Conservation (phyloP, 23 tunicate species). For the Diplosoma virens region DNA sequence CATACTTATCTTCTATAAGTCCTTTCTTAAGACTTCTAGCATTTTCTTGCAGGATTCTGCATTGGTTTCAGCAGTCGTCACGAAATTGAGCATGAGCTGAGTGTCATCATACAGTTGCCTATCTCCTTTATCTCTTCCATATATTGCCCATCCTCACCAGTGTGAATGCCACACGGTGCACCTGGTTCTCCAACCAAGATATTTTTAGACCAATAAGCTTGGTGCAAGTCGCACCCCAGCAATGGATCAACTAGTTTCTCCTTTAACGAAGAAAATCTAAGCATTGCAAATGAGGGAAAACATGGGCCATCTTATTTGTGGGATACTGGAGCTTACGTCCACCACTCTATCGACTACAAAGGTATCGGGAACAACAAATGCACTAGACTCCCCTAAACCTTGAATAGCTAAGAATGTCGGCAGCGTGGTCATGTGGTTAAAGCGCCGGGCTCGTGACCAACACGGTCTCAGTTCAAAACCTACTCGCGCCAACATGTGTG, state of each 20-base stretch:
- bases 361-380: neutral
- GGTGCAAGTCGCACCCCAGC: neutral
- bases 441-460: no score
- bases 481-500: no score
- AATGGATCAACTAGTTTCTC: neutral
- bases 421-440: no score
- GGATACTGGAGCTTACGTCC: neutral
- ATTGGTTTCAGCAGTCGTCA: neutral
- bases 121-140: neutral
- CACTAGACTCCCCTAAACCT: neutral
- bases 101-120: neutral
- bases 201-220: neutral
- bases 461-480: no score
- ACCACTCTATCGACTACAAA: neutral
- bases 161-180: neutral
- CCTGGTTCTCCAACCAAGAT: neutral
- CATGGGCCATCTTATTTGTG: neutral
- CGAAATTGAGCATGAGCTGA: neutral
- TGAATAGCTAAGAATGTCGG: no score
- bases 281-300: neutral
- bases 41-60: neutral
- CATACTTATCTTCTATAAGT: neutral
- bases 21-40: neutral
- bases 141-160: neutral
- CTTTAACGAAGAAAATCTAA: neutral